A percentile compares a stretch with the other conserved stretches of the same genome.
phyloP scores from a whole-genome alignment of 1,140 invertebrate species.

The Homarus americanus region DNA sequence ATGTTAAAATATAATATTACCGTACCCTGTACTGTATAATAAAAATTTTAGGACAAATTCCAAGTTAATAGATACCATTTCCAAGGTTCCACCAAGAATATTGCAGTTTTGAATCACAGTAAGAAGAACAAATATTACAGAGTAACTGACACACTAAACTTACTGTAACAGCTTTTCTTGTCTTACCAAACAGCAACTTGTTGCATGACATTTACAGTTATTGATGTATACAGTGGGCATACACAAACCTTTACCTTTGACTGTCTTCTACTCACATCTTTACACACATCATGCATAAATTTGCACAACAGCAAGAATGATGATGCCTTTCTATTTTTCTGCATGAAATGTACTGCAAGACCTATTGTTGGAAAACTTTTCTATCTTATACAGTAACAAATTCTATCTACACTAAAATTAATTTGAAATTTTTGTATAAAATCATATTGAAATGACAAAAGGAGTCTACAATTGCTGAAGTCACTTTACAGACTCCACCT shows the following conservation, averaged over 20 bases:
- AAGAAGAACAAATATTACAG: neutral
- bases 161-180: neutral
- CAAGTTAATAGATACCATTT: neutral
- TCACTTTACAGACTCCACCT: neutral
- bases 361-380: neutral
- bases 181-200: neutral
- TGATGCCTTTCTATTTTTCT: neutral
- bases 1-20: no score
- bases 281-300: neutral
- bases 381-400: neutral
- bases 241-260: neutral
- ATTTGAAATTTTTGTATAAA: neutral
- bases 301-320: neutral
- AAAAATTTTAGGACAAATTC: no score
- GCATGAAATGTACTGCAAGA: neutral
- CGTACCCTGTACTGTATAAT: no score
- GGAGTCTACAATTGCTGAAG: neutral
- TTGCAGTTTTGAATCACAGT: neutral
- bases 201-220: neutral
- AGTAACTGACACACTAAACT: neutral
- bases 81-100: constrained; percentile 8
- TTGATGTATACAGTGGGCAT: neutral
- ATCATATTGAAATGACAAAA: constrained; percentile 1
- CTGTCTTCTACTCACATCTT: neutral
- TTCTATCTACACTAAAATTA: neutral